These are phyloP conservation scores for Rhea americana DNA, from an alignment of 2,113 vertebrate genomes.

Conservation along the genomic window DNA sequence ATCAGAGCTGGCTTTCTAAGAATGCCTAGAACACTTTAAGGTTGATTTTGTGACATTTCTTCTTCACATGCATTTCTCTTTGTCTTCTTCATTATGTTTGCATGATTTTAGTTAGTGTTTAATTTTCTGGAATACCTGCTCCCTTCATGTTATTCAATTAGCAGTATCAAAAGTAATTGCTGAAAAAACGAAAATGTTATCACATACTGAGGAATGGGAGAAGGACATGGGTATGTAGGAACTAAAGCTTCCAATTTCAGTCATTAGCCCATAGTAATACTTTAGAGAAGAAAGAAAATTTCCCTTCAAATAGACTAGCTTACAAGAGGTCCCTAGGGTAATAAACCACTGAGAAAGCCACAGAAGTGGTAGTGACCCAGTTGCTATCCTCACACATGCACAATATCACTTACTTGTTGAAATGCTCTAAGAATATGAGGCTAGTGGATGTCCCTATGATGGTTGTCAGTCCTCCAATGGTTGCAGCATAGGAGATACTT, in stretches of 20 bases:
- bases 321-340: not conserved
- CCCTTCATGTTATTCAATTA: not conserved
- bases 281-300: not conserved
- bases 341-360: not conserved
- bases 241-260: not conserved
- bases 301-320: not conserved
- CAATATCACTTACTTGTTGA: conserved; percentile 87
- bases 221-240: not conserved
- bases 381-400: not conserved
- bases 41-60: not conserved
- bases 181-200: not conserved
- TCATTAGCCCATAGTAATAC: not conserved
- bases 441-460: conserved; percentile 98
- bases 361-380: not conserved
- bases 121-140: not conserved
- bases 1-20: not conserved
- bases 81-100: not conserved
- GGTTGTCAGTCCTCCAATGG: conserved; percentile 95
- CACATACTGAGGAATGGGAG: not conserved
- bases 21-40: not conserved
- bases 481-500: conserved; percentile 94
- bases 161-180: not conserved
- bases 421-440: conserved; percentile 97
- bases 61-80: not conserved
- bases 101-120: not conserved